These are phyloP conservation scores for Numenius phaeopus DNA, from an alignment of 2,797 vertebrate genomes.

Conservation along the genomic window DNA sequence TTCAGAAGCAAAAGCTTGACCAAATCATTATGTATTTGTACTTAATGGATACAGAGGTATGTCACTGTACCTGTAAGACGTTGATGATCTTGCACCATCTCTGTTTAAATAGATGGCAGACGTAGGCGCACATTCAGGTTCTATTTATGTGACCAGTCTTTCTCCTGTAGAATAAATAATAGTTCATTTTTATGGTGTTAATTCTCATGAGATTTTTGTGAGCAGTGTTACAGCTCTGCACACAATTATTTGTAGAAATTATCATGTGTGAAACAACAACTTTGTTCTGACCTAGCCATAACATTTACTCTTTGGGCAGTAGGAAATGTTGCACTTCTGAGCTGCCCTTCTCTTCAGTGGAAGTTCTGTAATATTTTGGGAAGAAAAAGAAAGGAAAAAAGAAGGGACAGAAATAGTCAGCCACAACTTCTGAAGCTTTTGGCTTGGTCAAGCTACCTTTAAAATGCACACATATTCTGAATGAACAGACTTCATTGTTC, in stretches of 20 bases:
- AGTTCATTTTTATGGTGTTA: not conserved
- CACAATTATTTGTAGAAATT: not conserved
- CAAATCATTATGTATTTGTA: not conserved
- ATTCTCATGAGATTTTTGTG: not conserved
- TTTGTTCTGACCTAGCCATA: not conserved
- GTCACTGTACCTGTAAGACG: fast-evolving
- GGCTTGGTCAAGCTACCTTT: not conserved
- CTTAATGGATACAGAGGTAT: not conserved
- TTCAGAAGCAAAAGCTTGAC: not conserved
- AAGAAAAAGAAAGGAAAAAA: not conserved
- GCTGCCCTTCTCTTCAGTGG: not conserved
- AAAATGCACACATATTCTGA: not conserved
- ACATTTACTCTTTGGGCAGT: not conserved
- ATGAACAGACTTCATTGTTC: not conserved
- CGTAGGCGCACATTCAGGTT: not conserved
- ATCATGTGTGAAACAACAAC: not conserved
- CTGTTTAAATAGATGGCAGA: not conserved
- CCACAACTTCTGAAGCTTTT: not conserved
- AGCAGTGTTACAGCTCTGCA: not conserved
- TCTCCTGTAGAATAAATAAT: not conserved
- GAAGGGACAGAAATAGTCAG: not conserved
- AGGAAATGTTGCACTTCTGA: not conserved
- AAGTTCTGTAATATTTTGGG: not conserved
- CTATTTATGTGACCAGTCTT: not conserved
- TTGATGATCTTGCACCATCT: not conserved